phyloP scores from a whole-genome alignment of 2,113 vertebrate species.

The Nycticebus coucang region DNA sequence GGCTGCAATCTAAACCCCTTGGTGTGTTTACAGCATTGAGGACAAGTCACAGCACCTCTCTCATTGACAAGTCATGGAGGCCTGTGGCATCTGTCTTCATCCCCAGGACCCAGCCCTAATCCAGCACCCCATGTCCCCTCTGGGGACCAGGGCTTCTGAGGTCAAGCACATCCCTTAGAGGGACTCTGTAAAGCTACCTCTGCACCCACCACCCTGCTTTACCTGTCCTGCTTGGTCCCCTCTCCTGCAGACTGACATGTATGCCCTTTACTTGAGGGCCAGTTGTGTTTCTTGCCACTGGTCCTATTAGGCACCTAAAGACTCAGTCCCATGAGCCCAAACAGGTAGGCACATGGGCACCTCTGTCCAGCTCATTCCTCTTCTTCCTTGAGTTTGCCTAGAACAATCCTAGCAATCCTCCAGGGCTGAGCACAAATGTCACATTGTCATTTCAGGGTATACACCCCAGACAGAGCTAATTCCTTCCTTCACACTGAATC shows the following conservation, averaged over 20 bases:
- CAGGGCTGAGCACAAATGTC: background rate
- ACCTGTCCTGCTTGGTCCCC: background rate
- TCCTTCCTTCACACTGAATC: background rate
- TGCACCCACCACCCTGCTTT: background rate
- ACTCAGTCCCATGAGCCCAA: background rate
- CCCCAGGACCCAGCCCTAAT: too few relatives aligned
- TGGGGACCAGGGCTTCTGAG: background rate
- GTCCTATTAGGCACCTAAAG: accelerated
- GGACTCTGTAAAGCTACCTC: background rate
- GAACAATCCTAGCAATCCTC: background rate
- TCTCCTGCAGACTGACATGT: background rate
- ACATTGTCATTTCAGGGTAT: background rate
- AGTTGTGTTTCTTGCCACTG: background rate
- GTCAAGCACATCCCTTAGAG: background rate
- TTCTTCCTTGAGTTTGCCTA: background rate
- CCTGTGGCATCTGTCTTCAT: background rate
- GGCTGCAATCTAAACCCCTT: background rate
- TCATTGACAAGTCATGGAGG: background rate
- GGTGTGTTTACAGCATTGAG: too few relatives aligned
- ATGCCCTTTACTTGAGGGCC: background rate
- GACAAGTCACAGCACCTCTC: background rate
- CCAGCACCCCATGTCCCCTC: background rate
- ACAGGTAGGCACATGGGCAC: accelerated
- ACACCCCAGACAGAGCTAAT: background rate
- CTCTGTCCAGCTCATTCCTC: background rate